Conservation (phyloP, 2,888 invertebrate genomes). For the Reticulitermes lucifugus region DNA sequence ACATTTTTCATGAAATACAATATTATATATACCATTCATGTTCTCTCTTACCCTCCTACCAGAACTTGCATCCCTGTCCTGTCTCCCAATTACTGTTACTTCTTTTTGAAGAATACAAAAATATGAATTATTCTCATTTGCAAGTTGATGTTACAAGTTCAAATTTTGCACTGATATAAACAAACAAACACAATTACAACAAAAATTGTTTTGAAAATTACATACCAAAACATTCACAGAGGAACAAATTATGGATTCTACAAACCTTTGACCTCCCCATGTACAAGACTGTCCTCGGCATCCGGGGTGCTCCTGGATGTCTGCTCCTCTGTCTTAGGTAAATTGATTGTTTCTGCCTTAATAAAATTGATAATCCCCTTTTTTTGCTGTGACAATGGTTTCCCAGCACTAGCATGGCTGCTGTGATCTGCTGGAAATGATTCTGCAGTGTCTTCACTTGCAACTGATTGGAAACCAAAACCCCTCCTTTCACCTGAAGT, state of each 20-base stretch:
- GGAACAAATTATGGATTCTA: neutral
- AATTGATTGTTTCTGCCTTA: slow-evolving; percentile 66
- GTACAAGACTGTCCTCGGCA: slow-evolving; percentile 53
- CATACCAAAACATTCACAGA: too few species aligned
- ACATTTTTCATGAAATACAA: too few species aligned
- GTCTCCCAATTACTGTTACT: too few species aligned
- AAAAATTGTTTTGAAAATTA: too few species aligned
- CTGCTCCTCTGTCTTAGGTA: slow-evolving; percentile 48
- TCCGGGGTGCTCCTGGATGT: slow-evolving; percentile 61
- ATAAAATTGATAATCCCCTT: slow-evolving; percentile 66
- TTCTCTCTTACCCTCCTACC: too few species aligned
- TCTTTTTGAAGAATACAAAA: too few species aligned
- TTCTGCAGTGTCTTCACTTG: slow-evolving; percentile 53
- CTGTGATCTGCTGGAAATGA: slow-evolving; percentile 56
- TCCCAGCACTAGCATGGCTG: slow-evolving; percentile 55
- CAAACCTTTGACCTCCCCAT: slow-evolving; percentile 17
- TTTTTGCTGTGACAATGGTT: slow-evolving; percentile 56
- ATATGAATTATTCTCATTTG: too few species aligned
- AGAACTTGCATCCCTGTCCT: too few species aligned
- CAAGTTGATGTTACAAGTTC: too few species aligned
- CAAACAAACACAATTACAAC: too few species aligned
- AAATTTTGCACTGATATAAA: too few species aligned
- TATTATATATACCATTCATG: too few species aligned
- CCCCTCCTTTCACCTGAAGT: slow-evolving; percentile 65
- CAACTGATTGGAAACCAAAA: slow-evolving; percentile 63